Percentiles rank a stretch among this genome's conserved stretches.
Evolutionary conservation across 2,797 vertebrate genomes (phyloP).

Genomic region (Malurus splendens): DNA sequence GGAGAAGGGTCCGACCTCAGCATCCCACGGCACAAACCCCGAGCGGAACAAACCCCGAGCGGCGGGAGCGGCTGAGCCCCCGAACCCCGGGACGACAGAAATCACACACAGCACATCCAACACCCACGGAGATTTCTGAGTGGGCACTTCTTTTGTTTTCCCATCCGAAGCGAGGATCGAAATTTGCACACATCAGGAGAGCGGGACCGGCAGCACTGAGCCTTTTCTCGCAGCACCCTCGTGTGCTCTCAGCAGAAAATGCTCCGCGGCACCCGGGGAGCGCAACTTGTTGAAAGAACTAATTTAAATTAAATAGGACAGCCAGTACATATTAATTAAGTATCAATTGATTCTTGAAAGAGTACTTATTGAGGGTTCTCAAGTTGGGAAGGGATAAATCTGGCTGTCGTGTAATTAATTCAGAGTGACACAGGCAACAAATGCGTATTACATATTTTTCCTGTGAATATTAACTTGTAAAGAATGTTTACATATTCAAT

Average conservation of each 20-base stretch:
- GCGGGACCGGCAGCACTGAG: not conserved
- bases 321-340: constrained; percentile 69
- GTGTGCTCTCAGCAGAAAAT: not conserved
- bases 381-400: constrained; percentile 63
- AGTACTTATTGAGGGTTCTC: constrained; percentile 63
- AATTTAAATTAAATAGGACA: constrained; percentile 65
- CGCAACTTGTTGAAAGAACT: constrained; percentile 40
- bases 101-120: not conserved
- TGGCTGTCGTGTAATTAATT: constrained; percentile 64
- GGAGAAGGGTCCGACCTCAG: constrained; percentile 19
- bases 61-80: no score
- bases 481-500: constrained; percentile 70
- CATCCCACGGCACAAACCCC: not conserved
- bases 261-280: not conserved
- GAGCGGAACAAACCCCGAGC: no score
- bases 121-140: constrained; percentile 3
- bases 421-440: constrained; percentile 57
- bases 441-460: constrained; percentile 41
- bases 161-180: not conserved
- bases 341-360: constrained; percentile 71
- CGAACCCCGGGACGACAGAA: no score
- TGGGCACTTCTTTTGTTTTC: not conserved
- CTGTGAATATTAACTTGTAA: constrained; percentile 61
- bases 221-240: constrained; percentile 56
- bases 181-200: no score